Percentiles rank a stretch among this genome's conserved stretches.
phyloP scores from a whole-genome alignment of 2,797 vertebrate genomes.

The Sardinella longiceps region DNA sequence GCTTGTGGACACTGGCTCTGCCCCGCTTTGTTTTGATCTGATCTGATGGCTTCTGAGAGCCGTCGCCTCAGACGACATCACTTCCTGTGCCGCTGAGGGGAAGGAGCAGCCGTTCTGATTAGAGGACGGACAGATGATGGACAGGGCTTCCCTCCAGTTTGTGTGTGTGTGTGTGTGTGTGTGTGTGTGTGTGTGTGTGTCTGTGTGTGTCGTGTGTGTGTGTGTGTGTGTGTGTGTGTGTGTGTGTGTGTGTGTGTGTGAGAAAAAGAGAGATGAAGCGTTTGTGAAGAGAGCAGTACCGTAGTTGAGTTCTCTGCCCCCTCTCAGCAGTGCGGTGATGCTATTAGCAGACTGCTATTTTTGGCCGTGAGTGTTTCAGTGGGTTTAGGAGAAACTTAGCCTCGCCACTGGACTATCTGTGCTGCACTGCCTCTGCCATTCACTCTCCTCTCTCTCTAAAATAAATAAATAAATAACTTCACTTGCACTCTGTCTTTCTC shows the following conservation, averaged over 20 bases:
- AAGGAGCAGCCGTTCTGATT: background rate
- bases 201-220: background rate
- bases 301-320: background rate
- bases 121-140: background rate
- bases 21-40: background rate
- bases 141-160: background rate
- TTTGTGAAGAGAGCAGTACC: background rate
- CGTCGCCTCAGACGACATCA: background rate
- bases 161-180: constrained; percentile 2
- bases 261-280: background rate
- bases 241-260: background rate
- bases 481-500: background rate
- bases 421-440: background rate
- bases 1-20: background rate
- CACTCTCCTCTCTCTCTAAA: background rate
- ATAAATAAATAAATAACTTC: background rate
- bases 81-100: background rate
- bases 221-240: background rate
- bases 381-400: background rate
- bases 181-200: background rate
- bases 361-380: background rate
- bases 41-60: background rate
- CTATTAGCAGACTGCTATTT: background rate
- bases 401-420: background rate
- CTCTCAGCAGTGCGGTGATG: background rate